Base-by-base conservation (phyloP, 2,797 vertebrate species). In the Pelodytes ibericus region DNA sequence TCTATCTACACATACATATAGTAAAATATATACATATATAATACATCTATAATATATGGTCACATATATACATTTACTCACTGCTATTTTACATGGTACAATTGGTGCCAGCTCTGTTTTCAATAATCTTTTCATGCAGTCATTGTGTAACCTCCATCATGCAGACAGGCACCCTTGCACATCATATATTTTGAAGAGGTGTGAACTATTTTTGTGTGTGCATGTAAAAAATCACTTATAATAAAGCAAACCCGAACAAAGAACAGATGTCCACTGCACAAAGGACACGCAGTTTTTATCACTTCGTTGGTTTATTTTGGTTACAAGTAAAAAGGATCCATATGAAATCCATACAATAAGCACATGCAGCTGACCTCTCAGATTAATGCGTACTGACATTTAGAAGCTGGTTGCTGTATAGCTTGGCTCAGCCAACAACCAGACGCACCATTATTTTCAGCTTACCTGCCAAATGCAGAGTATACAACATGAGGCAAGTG, bases 361-460 rank as follows among this genome's bases (percentile, higher is more conserved):
- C 58, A 76, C 66, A 71, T 64, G 8, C 69, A 80, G 71, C 78
- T 81, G 80, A 65, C 77, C 73, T 57, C 63, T 60, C 78, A 68
- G 76, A 71, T 80, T 80, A 69, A 74, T 83, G 60, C 58, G 66
- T 0, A 0, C 71, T 82, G 80, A 81, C 39, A 2, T 80, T 57
- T 77, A 0, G 4, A 76, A 79, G 51, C 4, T 74, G 72, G 44
- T 72, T 71, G 33, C 74, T 82, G 72, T 41, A 33, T 84, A 78
- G 69, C 39, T 47, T 20, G 0, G 61, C 60, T 71, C 81, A 74
- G 85, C 76, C 67, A 77, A 70, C 76, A 73, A 72, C 83, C 83
- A 74, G 83, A 80, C 81, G 83, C 80, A 81, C 83, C 75, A 71
- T 87, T 87, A 85, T 66, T n/a, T 29, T 80, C 58, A 58, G 56